phyloP scores from a whole-genome alignment of 2,797 vertebrate genomes.

The Myiothlypis chrysogaster region DNA sequence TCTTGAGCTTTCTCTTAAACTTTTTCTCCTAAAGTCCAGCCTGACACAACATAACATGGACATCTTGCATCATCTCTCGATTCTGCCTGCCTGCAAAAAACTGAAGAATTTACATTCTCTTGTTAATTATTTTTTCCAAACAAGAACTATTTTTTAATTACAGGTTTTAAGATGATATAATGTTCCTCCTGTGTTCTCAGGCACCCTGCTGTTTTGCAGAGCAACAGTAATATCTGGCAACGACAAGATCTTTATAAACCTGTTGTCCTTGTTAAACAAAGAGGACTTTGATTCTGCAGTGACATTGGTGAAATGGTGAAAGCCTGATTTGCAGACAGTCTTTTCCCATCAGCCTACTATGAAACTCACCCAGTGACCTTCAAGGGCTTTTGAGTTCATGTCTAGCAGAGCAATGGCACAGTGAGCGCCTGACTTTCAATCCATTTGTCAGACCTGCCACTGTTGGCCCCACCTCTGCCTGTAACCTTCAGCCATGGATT shows the following conservation, averaged over 20 bases:
- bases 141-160: background rate
- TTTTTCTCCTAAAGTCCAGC: background rate
- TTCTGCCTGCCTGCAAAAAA: background rate
- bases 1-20: background rate
- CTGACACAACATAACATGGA: background rate
- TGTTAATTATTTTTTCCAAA: background rate
- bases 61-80: background rate
- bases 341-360: background rate
- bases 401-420: background rate
- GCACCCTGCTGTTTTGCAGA: background rate
- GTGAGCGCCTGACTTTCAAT: conserved; percentile 21
- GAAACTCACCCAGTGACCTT: conserved; percentile 22
- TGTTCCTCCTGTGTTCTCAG: background rate
- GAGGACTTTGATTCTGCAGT: conserved; percentile 49
- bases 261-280: conserved; percentile 24
- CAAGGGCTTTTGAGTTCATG: background rate
- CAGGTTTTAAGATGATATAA: background rate
- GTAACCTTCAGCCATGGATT: conserved; percentile 1
- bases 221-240: background rate
- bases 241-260: conserved; percentile 47
- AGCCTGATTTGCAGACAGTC: conserved; percentile 4
- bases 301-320: background rate
- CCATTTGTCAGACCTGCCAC: background rate
- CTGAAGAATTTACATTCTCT: background rate
- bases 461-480: background rate